These are phyloP conservation scores for Pluvialis apricaria DNA, from an alignment of 2,113 vertebrate species.

Conservation along the genomic window DNA sequence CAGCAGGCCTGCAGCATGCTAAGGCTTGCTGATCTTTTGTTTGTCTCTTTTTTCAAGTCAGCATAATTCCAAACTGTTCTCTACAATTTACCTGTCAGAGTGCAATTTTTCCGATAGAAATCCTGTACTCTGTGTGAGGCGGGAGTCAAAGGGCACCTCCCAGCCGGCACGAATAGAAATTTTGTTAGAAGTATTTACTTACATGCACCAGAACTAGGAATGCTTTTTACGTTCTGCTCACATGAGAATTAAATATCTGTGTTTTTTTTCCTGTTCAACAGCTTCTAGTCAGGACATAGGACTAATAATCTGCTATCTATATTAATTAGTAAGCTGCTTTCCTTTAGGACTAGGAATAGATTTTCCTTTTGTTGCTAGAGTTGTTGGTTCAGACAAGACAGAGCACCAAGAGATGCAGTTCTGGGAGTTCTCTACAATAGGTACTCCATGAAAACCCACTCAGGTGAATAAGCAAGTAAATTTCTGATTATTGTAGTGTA, in stretches of 20 bases:
- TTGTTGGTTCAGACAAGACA: background rate
- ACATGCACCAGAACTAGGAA: background rate
- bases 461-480: background rate
- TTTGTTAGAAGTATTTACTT: background rate
- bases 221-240: background rate
- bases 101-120: background rate
- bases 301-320: background rate
- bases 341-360: background rate
- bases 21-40: background rate
- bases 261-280: background rate
- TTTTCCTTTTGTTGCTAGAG: background rate
- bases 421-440: background rate
- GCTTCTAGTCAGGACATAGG: background rate
- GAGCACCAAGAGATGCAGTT: background rate
- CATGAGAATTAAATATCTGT: background rate
- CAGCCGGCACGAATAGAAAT: rapidly evolving
- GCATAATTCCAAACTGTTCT: background rate
- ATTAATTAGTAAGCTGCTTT: background rate
- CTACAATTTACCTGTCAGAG: background rate
- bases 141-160: background rate
- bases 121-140: background rate
- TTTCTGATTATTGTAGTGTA: background rate
- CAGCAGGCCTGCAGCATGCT: background rate
- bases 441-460: background rate
- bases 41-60: background rate